A percentile compares a stretch with the other conserved stretches of the same genome.
phyloP scores from a whole-genome alignment of 2,888 invertebrate genomes.

The Agonopterix heracliana region DNA sequence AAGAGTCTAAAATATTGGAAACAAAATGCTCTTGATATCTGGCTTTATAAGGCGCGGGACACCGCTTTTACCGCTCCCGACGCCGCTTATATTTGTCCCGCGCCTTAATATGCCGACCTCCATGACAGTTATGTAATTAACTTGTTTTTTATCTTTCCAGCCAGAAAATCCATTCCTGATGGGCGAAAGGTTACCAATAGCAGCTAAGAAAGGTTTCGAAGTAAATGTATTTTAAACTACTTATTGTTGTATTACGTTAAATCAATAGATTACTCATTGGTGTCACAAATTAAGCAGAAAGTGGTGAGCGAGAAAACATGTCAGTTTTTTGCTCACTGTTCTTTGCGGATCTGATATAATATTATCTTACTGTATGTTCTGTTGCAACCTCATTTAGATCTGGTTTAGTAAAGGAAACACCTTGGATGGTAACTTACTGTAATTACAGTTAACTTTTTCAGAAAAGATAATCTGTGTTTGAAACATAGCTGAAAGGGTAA shows the following conservation, averaged over 20 bases:
- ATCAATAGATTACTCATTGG: constrained; percentile 22
- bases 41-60: too few species aligned
- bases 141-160: constrained; percentile 54
- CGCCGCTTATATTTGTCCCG: too few species aligned
- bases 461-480: too few species aligned
- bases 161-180: constrained; percentile 87
- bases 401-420: too few species aligned
- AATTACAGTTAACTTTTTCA: too few species aligned
- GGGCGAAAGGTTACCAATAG: constrained; percentile 92
- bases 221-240: constrained; percentile 60
- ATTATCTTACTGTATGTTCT: constrained; percentile 12
- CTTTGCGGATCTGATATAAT: constrained; percentile 8
- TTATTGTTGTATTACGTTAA: constrained; percentile 7
- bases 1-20: too few species aligned
- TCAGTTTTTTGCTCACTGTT: constrained; percentile 1
- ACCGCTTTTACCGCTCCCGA: too few species aligned
- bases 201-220: constrained; percentile 93
- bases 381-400: constrained; percentile 42
- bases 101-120: too few species aligned
- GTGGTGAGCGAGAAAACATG: constrained; percentile 1
- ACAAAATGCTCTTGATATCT: too few species aligned
- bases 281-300: constrained; percentile 16
- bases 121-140: too few species aligned
- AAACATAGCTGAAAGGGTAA: too few species aligned
- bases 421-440: too few species aligned